phyloP scores from a whole-genome alignment of 53 echinoderm and acorn worm species.

The Henricia sp. region DNA sequence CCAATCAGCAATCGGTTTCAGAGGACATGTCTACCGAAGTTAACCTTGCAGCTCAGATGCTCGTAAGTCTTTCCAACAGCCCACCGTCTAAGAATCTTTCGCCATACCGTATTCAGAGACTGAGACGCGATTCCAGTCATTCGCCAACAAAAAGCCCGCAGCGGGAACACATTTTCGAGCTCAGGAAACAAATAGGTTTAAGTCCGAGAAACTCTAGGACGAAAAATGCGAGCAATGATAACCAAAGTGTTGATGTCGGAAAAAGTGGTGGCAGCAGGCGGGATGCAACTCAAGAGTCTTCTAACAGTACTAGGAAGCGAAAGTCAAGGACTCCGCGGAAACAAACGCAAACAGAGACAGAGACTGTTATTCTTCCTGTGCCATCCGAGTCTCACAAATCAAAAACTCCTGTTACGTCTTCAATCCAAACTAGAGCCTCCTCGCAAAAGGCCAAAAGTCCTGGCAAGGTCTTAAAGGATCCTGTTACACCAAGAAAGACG shows the following conservation, averaged over 20 bases:
- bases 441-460: slow-evolving; percentile 28
- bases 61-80: slow-evolving; percentile 38
- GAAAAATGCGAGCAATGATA: background rate
- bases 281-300: background rate
- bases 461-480: background rate
- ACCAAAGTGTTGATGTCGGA: too few species aligned
- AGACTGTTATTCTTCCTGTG: slow-evolving; percentile 33
- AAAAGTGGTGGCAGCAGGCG: background rate
- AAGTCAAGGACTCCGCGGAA: slow-evolving; percentile 43
- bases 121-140: background rate
- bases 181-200: slow-evolving; percentile 35
- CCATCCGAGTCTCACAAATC: slow-evolving; percentile 2
- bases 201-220: background rate
- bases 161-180: slow-evolving; percentile 20
- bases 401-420: background rate
- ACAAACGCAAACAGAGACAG: slow-evolving; percentile 25
- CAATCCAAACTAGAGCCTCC: slow-evolving; percentile 17
- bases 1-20: slow-evolving; percentile 4
- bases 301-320: slow-evolving; percentile 16
- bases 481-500: slow-evolving; percentile 6
- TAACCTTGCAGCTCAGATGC: slow-evolving; percentile 45
- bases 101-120: slow-evolving; percentile 24
- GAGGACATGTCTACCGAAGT: slow-evolving; percentile 46
- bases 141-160: slow-evolving; percentile 17
- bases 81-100: slow-evolving; percentile 31